Base-by-base conservation (phyloP, 2,888 invertebrate genomes). In the Incurvaria masculella region DNA sequence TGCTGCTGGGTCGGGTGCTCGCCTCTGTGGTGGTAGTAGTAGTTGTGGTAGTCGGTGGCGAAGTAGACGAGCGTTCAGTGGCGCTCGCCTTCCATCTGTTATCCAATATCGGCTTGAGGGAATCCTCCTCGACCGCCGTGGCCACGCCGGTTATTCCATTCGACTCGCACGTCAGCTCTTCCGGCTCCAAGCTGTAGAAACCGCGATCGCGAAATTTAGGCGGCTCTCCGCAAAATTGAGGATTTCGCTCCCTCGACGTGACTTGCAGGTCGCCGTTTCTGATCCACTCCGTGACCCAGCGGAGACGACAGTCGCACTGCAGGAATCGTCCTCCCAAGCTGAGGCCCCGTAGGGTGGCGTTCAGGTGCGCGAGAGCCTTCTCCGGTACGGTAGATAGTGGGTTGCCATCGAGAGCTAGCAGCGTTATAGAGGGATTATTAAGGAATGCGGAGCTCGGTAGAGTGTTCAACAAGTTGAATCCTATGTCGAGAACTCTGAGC, bases 251-350 rank as follows among this genome's bases (percentile, higher is more conserved):
- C 41, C 94, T 82, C 53, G 94, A 94, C 11, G 94, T 94, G 18
- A 95, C 94, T 81, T 95, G 94, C 39, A 95, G 79, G 64, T 94
- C 94, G 14, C 88, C 88, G 54, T 87, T 87, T 46, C 87, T 82
- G 57, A 94, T 93, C 95, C 94, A 95, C 62, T 94, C 88, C 51
- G 91, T 87, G 50, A 94, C 88, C 95, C 95, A 95, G 8, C 87
- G 82, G 44, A 95, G 69, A 49, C 88, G 85, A 66, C 95, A 95
- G 64, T 95, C 94, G 62, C 95, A 95, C 56, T 89, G 88, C 23
- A 95, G 75, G 64, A 92, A 93, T 52, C 93, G 81, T 4, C 95
- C 94, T 8, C 95, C 95, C 11, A 95, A 73, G 59, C 94, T 94
- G 11, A 95, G 74, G 0, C 94, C 94, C 26, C 94, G 80, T 23